Evolutionary conservation across 2,888 invertebrate species (phyloP).

Genomic region (Mellilla xanthometata): DNA sequence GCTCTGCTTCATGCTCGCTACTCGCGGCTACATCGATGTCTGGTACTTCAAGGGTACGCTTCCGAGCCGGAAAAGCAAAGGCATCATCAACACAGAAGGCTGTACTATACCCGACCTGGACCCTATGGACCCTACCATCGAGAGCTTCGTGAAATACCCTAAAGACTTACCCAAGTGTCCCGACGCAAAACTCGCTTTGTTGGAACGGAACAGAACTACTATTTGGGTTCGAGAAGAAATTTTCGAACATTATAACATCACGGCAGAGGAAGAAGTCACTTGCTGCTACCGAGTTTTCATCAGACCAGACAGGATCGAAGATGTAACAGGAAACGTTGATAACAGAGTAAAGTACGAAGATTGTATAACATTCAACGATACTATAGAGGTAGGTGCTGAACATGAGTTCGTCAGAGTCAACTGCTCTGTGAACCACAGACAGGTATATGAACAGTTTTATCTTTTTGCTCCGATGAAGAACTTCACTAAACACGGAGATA

Average conservation of each 20-base stretch:
- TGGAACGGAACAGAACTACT: slow-evolving; percentile 77
- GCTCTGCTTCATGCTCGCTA: not conserved
- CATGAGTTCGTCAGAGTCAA: slow-evolving; percentile 85
- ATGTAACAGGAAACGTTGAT: slow-evolving; percentile 43
- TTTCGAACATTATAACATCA: slow-evolving; percentile 67
- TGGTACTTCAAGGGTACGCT: not conserved
- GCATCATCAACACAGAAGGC: slow-evolving; percentile 80
- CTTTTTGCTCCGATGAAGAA: slow-evolving; percentile 76
- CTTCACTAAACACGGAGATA: slow-evolving; percentile 24
- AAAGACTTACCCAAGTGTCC: slow-evolving; percentile 13
- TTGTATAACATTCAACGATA: slow-evolving; percentile 67
- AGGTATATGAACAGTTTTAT: slow-evolving; percentile 85
- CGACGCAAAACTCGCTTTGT: slow-evolving; percentile 39
- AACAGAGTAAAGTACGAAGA: slow-evolving; percentile 57
- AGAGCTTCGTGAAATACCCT: slow-evolving; percentile 34
- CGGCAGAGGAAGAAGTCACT: slow-evolving; percentile 49
- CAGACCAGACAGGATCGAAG: slow-evolving; percentile 22
- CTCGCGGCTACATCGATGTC: not conserved
- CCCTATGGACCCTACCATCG: slow-evolving; percentile 75
- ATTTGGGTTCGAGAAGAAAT: slow-evolving; percentile 72
- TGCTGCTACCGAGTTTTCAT: slow-evolving; percentile 82
- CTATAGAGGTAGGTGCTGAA: slow-evolving; percentile 52
- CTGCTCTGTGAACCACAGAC: slow-evolving; percentile 66
- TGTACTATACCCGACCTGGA: slow-evolving; percentile 84
- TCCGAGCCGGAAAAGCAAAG: slow-evolving; percentile 28